A percentile compares a stretch with the other conserved stretches of the same genome.
Evolutionary conservation across 2,113 vertebrate species (phyloP).

Genomic region (Axis porcinus): DNA sequence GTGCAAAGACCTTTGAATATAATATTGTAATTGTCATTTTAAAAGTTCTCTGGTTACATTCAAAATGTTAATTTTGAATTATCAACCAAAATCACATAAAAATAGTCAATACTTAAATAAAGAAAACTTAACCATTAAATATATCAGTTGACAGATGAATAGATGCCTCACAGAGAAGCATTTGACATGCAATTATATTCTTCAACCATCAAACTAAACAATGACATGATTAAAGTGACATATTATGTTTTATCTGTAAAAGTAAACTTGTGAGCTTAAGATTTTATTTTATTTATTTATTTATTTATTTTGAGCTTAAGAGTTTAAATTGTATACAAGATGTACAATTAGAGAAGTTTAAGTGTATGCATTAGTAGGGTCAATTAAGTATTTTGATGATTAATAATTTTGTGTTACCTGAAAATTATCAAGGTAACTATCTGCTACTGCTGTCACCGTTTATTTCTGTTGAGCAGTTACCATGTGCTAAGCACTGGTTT

Average conservation of each 20-base stretch:
- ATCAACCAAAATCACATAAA: slow-evolving; percentile 64
- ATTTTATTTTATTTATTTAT: not conserved
- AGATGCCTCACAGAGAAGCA: not conserved
- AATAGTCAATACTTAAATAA: slow-evolving; percentile 60
- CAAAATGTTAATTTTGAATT: slow-evolving; percentile 78
- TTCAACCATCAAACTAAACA: slow-evolving; percentile 16
- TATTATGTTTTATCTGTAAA: not conserved
- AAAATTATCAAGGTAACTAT: not conserved
- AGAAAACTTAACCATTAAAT: slow-evolving; percentile 62
- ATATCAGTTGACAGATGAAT: slow-evolving; percentile 37
- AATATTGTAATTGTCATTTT: slow-evolving; percentile 65
- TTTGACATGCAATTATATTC: slow-evolving; percentile 11
- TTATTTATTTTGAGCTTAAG: not conserved
- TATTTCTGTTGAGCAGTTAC: not conserved
- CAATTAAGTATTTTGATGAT: not conserved
- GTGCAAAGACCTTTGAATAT: slow-evolving; percentile 66
- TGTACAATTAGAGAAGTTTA: not conserved
- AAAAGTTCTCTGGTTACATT: slow-evolving; percentile 68
- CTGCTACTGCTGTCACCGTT: not conserved
- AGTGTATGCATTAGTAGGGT: not conserved
- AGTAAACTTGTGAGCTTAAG: not conserved
- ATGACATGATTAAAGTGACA: slow-evolving; percentile 26
- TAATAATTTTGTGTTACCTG: slow-evolving; percentile 23
- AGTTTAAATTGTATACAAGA: not conserved
- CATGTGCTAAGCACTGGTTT: not conserved